Base-by-base conservation (phyloP, 2,113 vertebrate genomes). In the Acrocephalus arundinaceus region DNA sequence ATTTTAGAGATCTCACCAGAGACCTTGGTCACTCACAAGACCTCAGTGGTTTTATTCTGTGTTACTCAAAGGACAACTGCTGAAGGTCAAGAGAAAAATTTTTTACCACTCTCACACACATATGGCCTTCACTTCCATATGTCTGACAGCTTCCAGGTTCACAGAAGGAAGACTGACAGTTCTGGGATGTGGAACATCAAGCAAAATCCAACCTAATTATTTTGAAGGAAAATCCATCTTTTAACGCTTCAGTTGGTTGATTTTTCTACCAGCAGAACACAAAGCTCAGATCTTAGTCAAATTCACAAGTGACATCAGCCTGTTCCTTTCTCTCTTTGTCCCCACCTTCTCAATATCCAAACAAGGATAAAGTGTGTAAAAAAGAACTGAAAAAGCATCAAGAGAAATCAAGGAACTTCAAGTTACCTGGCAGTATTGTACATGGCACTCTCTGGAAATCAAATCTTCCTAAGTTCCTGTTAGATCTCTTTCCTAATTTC, bases 161-260 rank as follows among this genome's bases (percentile, higher is more conserved):
- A 35, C 41, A 94, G 87, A 76, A 89, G 43, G 51, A 93, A 76
- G 55, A 90, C 0, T 73, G 75, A 43, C 75, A 86, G 87, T 20
- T 76, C 87, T 77, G 51, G 39, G 27, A 45, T 71, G 48, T 67
- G 63, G 63, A 90, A 91, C 63, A 62, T 33, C n/a, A 80, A 70
- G 51, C 1, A 9, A 91, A 91, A 90, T 48, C 48, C 89, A 90
- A 43, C 28, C 27, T 57, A 87, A 93, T 35, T 46, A 1, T 67
- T 85, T 74, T 59, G 55, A 80, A 96, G 62, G 57, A 91, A 94
- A 83, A 93, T 63, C 55, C 27, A 76, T 80, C 72, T 83, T 83
- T 80, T 51, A 83, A 77, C 0, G 2, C 33, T 43, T 77, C 59
- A 41, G 28, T 11, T 66, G 46, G 46, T 71, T 87, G 55, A n/a